phyloP scores from a whole-genome alignment of 2,888 invertebrate species.

The Schizaphis graminum region DNA sequence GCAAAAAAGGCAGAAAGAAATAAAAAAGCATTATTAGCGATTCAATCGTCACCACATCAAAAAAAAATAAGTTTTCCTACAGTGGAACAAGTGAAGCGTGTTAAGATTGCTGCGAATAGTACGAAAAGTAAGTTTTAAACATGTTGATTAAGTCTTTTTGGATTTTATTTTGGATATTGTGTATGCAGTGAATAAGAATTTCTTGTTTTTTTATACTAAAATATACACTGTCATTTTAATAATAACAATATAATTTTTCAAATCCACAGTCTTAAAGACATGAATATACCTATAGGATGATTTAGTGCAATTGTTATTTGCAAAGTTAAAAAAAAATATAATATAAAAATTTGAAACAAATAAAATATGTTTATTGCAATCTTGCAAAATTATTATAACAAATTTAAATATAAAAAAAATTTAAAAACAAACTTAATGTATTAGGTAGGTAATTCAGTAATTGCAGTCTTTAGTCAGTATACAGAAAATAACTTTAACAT shows the following conservation, averaged over 20 bases:
- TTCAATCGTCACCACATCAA: neutral
- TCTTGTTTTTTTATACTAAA: neutral
- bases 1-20: neutral
- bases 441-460: neutral
- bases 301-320: no score
- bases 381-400: neutral
- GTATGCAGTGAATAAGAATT: neutral
- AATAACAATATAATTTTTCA: neutral
- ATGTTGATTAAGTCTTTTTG: neutral
- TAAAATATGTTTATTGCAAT: no score
- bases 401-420: neutral
- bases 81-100: neutral
- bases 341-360: no score
- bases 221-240: neutral
- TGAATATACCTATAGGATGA: no score
- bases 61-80: slow-evolving; percentile 2
- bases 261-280: no score
- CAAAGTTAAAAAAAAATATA: no score
- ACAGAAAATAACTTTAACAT: neutral
- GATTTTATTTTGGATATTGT: neutral
- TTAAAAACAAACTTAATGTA: neutral
- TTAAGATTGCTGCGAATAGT: neutral
- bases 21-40: no score
- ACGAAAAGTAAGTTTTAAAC: no score
- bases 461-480: slow-evolving; percentile 12